Base-by-base conservation (phyloP, 2,888 invertebrate genomes). In the Hoplodrina blanda region DNA sequence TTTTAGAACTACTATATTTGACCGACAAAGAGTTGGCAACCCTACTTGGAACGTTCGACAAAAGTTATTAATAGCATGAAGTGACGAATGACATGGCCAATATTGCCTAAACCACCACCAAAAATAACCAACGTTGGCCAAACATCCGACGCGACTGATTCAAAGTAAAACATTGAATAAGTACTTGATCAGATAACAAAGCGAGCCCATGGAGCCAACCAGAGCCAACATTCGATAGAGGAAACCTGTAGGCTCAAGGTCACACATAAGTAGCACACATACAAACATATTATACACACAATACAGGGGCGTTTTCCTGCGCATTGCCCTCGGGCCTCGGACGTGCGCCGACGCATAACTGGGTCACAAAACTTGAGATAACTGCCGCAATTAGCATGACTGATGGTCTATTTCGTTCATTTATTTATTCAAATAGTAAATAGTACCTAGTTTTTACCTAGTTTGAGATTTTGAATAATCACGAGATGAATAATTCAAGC, bases 361-460 rank as follows among this genome's bases (percentile, higher is more conserved):
- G 54, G 84, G 85, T 77, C 83, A 70, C 65, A 60, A 55, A 66
- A 76, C 81, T 70, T 62, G 56, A 81, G 77, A 78, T 77, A 78
- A 82, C 56, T 62, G 61, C 57, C 15, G 55, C 79, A 78, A 67
- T 69, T 74, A 69, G 53, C 59, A 60, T 69, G 62, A 30, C 50
- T 52, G 30, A 0, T 56, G 46, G 25, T 55, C 59, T 80, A 80
- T 65, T 76, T 56, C 41, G 46, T 73, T 60, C 52, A 60, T 72
- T 54, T 56, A 25, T 52, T 20, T 46, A 33, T 60, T 54, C 1
- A 52, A 49, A 2, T 78, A 17, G 5, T 41, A 52, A 49, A 2
- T 78, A 17, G 5, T 41, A 41, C 41, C 41, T 13, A 30, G 2
- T 60, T 63, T 46, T 33, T 20, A 46, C 15, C 4, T 17, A 33